These are phyloP conservation scores for Pogona vitticeps DNA, from an alignment of 2,113 vertebrate species.

Conservation along the genomic window DNA sequence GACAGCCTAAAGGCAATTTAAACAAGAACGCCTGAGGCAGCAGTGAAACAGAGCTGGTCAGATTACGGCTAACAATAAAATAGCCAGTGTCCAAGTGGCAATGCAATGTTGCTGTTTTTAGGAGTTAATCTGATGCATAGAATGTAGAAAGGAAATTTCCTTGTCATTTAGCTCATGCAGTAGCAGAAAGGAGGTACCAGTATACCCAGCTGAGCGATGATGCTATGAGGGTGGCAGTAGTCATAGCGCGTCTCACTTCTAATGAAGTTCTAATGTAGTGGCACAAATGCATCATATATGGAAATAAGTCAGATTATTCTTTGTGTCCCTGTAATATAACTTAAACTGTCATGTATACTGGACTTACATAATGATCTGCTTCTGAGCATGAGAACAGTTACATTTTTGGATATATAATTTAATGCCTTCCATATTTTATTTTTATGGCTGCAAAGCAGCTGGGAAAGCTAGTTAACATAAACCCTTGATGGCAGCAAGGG, in stretches of 20 bases:
- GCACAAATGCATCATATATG: no score
- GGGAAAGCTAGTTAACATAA: not conserved
- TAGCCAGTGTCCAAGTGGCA: fast-evolving
- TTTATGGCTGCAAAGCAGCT: not conserved
- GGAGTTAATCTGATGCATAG: not conserved
- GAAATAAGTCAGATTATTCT: not conserved
- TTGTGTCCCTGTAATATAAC: not conserved
- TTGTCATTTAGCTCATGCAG: not conserved
- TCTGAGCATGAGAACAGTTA: not conserved
- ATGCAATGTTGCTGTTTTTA: not conserved
- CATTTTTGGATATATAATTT: not conserved
- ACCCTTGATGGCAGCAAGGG: no score
- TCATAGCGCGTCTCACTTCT: not conserved
- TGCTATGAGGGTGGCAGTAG: not conserved
- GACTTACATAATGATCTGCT: not conserved
- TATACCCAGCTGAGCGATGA: not conserved
- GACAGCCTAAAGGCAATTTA: not conserved
- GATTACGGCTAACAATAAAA: not conserved
- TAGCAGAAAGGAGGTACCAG: not conserved
- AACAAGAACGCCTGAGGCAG: not conserved
- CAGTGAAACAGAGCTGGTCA: not conserved
- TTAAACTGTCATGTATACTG: not conserved
- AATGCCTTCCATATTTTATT: not conserved
- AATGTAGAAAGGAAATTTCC: not conserved
- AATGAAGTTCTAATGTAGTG: no score